Conservation (phyloP, 2,113 vertebrate species). For the Vireo altiloquus region DNA sequence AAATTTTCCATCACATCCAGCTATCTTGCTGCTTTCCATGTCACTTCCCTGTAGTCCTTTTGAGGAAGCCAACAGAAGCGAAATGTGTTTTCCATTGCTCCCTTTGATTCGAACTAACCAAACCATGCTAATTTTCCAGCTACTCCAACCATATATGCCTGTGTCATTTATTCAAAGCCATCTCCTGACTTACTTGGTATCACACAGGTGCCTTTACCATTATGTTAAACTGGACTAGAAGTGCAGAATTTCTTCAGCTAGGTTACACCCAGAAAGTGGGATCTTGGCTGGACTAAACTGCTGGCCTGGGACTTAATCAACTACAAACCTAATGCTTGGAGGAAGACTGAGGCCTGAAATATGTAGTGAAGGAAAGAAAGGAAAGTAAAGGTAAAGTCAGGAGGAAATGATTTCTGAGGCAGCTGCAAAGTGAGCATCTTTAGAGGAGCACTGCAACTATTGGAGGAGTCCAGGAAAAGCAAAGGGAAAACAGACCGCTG, state of each 20-base stretch:
- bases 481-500: too few relatives aligned
- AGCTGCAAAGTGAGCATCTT: background rate
- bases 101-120: background rate
- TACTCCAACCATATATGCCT: background rate
- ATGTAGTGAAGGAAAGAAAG: background rate
- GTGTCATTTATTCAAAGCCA: background rate
- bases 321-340: background rate
- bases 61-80: background rate
- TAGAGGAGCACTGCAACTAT: background rate
- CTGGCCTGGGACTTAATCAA: background rate
- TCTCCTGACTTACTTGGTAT: background rate
- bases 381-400: background rate
- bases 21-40: background rate
- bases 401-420: background rate
- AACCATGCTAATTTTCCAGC: background rate
- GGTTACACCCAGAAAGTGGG: background rate
- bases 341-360: background rate
- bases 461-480: background rate
- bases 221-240: background rate
- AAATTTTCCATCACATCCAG: background rate
- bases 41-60: background rate
- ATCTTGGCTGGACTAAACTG: background rate
- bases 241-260: background rate
- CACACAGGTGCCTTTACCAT: background rate
- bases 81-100: background rate